Conservation (phyloP, 2,888 invertebrate genomes). For the Acleris literana region DNA sequence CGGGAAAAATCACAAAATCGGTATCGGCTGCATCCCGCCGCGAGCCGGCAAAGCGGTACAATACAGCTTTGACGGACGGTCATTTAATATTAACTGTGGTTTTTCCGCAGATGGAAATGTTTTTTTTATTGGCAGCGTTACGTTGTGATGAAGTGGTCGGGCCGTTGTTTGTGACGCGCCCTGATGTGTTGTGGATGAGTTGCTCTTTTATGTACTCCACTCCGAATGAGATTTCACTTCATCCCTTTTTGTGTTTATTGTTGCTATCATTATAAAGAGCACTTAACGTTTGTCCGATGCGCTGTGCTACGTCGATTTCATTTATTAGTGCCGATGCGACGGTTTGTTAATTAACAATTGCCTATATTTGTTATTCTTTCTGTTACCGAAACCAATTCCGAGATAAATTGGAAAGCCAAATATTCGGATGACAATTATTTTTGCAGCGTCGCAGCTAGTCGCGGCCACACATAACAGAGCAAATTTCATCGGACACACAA, state of each 20-base stretch:
- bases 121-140: conserved; percentile 78
- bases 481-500: conserved; percentile 60
- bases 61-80: conserved; percentile 82
- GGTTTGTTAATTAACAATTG: conserved; percentile 13
- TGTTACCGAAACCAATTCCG: conserved; percentile 23
- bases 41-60: conserved; percentile 70
- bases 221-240: conserved; percentile 63
- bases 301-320: conserved; percentile 8
- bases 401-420: conserved; percentile 37
- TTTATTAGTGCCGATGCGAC: conserved; percentile 3
- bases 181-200: conserved; percentile 72
- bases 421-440: conserved; percentile 59
- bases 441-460: conserved; percentile 45
- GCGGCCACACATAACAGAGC: conserved; percentile 45
- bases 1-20: conserved; percentile 79
- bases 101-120: conserved; percentile 82
- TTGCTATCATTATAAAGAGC: conserved; percentile 36
- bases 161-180: conserved; percentile 76
- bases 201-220: conserved; percentile 72
- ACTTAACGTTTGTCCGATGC: conserved; percentile 6
- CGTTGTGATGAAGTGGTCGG: conserved; percentile 79
- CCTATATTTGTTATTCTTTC: conserved; percentile 16
- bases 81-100: conserved; percentile 84
- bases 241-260: conserved; percentile 57
- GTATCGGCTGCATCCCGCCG: conserved; percentile 77